phyloP scores from a whole-genome alignment of 2,113 vertebrate genomes.

The Mesitornis unicolor region DNA sequence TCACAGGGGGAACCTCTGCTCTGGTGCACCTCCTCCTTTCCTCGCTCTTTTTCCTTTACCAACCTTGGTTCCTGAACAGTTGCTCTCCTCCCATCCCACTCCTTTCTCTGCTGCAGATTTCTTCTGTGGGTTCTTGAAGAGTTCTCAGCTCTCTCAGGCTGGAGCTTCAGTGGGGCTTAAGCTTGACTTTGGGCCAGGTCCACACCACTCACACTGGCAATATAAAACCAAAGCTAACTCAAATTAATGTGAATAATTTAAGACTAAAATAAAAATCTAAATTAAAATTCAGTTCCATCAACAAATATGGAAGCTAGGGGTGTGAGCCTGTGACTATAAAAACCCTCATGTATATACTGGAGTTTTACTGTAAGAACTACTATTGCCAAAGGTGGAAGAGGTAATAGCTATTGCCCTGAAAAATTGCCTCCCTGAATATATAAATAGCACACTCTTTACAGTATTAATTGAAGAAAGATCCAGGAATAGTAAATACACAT shows the following conservation, averaged over 20 bases:
- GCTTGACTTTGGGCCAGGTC: no score
- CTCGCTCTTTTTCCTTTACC: no score
- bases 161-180: no score
- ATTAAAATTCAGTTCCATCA: neutral
- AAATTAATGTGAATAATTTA: neutral
- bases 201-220: no score
- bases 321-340: neutral
- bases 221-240: neutral
- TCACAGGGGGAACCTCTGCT: no score
- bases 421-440: constrained; percentile 25
- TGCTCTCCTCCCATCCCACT: no score
- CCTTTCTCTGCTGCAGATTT: no score
- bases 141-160: no score
- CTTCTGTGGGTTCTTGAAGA: no score
- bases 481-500: constrained; percentile 56
- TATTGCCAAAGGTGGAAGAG: neutral
- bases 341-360: neutral
- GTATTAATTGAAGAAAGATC: constrained; percentile 53
- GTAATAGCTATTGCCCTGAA: neutral
- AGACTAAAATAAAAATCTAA: neutral
- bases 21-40: no score
- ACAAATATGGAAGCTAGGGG: neutral
- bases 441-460: constrained; percentile 51
- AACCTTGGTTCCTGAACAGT: no score
- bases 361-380: neutral